These are phyloP conservation scores for honey bee (Apis mellifera) DNA, from an alignment of 1,140 invertebrate species.

Conservation along the genomic window DNA sequence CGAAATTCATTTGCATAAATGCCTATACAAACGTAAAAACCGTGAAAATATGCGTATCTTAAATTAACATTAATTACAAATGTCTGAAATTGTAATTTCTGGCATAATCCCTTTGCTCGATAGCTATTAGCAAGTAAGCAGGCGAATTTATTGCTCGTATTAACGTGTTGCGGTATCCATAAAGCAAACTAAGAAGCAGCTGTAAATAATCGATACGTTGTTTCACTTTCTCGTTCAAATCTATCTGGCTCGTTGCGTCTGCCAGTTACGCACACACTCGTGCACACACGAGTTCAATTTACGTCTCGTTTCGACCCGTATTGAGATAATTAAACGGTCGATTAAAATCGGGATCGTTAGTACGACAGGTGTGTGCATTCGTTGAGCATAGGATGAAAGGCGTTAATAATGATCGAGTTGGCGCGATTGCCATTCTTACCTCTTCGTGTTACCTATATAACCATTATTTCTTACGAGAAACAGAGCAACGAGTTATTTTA, in stretches of 20 bases:
- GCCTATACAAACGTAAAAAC: too few species aligned
- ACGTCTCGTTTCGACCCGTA: neutral
- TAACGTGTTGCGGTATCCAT: neutral
- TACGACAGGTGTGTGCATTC: slow-evolving; percentile 27
- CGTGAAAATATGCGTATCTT: too few species aligned
- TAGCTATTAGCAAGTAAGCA: neutral
- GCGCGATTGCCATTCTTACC: neutral
- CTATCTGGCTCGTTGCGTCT: neutral
- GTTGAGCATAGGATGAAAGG: neutral
- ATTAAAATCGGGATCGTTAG: slow-evolving; percentile 28
- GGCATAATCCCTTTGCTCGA: neutral
- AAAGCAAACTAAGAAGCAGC: neutral
- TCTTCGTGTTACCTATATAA: neutral
- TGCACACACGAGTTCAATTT: neutral
- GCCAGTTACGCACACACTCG: neutral
- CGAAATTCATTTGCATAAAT: too few species aligned
- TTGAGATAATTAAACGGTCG: slow-evolving; percentile 39
- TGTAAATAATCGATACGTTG: slow-evolving; percentile 1
- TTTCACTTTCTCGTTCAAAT: neutral
- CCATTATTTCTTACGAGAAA: slow-evolving; percentile 8
- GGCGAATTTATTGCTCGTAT: neutral
- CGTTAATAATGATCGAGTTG: slow-evolving; percentile 19
- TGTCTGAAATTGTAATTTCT: neutral
- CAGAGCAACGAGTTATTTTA: neutral
- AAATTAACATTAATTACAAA: neutral